Evolutionary conservation across 2,113 vertebrate species (phyloP).

Genomic region (Plectropomus leopardus): DNA sequence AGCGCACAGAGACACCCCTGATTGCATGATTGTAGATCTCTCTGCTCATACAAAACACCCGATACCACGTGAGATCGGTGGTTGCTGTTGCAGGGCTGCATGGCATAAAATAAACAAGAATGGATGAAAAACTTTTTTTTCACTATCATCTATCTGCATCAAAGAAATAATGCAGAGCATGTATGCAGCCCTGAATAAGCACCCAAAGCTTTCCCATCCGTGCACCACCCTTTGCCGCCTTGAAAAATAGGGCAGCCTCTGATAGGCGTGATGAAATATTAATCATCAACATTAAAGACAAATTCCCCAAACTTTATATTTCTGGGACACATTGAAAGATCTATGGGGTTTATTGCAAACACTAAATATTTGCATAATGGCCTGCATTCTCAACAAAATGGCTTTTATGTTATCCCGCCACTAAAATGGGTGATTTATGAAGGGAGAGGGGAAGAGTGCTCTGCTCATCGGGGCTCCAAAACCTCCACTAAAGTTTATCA

Average conservation of each 20-base stretch:
- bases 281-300: slow-evolving; percentile 80
- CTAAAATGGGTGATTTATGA: slow-evolving; percentile 80
- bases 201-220: slow-evolving; percentile 28
- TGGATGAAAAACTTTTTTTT: background rate
- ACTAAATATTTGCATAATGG: slow-evolving; percentile 83
- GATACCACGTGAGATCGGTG: background rate
- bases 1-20: slow-evolving; percentile 4
- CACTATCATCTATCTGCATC: slow-evolving; percentile 28
- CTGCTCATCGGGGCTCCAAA: slow-evolving; percentile 64
- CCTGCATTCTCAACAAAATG: slow-evolving; percentile 77
- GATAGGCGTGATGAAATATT: slow-evolving; percentile 83
- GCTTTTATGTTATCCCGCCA: slow-evolving; percentile 71
- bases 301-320: slow-evolving; percentile 79
- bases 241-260: slow-evolving; percentile 76
- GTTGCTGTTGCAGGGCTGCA: background rate
- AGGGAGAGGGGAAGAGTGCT: slow-evolving; percentile 61
- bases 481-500: slow-evolving; percentile 72
- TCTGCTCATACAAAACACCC: background rate
- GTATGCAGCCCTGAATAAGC: slow-evolving; percentile 29
- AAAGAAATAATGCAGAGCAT: slow-evolving; percentile 31
- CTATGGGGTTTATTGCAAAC: slow-evolving; percentile 79
- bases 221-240: slow-evolving; percentile 46
- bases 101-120: slow-evolving; percentile 43
- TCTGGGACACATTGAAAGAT: slow-evolving; percentile 77
- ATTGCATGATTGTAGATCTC: background rate